phyloP scores from a whole-genome alignment of 2,888 invertebrate species.

The Drosophila mimica region DNA sequence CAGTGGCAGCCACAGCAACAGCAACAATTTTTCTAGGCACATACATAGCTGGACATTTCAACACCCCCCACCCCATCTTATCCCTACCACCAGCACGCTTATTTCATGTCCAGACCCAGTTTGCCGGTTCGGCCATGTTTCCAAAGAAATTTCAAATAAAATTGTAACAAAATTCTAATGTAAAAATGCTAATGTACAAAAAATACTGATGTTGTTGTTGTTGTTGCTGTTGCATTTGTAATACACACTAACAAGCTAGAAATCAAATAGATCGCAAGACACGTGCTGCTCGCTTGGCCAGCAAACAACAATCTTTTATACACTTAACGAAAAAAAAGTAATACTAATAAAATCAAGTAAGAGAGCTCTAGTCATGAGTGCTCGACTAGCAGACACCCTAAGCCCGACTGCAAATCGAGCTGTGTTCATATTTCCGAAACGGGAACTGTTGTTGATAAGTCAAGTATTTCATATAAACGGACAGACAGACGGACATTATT shows the following conservation, averaged over 20 bases:
- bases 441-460: background rate
- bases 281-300: slow-evolving; percentile 35
- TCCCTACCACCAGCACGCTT: background rate
- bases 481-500: background rate
- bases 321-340: slow-evolving; percentile 2
- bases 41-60: slow-evolving; percentile 4
- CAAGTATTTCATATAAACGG: background rate
- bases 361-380: background rate
- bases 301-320: slow-evolving; percentile 12
- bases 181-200: background rate
- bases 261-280: slow-evolving; percentile 34
- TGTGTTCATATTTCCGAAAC: background rate
- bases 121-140: slow-evolving; percentile 29
- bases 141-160: slow-evolving; percentile 40
- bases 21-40: slow-evolving; percentile 4
- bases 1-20: slow-evolving; percentile 9
- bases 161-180: slow-evolving; percentile 34
- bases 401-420: background rate
- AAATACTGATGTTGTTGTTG: slow-evolving; percentile 16
- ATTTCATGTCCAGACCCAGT: background rate
- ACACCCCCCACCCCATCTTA: background rate
- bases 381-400: background rate
- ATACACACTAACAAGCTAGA: slow-evolving; percentile 4
- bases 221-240: slow-evolving; percentile 4
- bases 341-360: background rate